Evolutionary conservation across 2,888 invertebrate genomes (phyloP).

Genomic region (Drosophila atripex): DNA sequence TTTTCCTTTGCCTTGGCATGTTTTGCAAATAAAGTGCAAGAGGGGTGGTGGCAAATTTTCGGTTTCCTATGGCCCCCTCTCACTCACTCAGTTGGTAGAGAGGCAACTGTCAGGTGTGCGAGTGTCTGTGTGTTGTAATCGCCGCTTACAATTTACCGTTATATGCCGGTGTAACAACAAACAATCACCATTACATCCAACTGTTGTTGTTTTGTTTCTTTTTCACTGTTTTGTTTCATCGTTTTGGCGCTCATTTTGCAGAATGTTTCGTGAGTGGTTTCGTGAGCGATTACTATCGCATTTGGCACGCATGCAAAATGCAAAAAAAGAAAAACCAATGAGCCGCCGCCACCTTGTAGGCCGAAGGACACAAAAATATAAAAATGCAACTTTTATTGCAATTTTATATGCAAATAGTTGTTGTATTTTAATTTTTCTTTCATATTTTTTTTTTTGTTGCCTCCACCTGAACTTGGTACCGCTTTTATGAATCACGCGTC

Average conservation of each 20-base stretch:
- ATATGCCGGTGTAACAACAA: slow-evolving; percentile 63
- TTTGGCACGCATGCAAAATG: slow-evolving; percentile 62
- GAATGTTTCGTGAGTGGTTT: slow-evolving; percentile 14
- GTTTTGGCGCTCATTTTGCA: slow-evolving; percentile 42
- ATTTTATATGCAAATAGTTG: slow-evolving; percentile 36
- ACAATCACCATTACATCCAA: slow-evolving; percentile 33
- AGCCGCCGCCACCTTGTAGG: no score
- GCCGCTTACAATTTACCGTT: slow-evolving; percentile 68
- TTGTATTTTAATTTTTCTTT: slow-evolving; percentile 18
- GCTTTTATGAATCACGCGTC: slow-evolving; percentile 70
- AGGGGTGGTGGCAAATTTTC: slow-evolving; percentile 48
- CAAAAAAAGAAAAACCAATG: no score
- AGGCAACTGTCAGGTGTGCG: slow-evolving; percentile 25
- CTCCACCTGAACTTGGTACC: slow-evolving; percentile 69
- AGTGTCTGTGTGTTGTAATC: slow-evolving; percentile 63
- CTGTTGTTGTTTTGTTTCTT: slow-evolving; percentile 30
- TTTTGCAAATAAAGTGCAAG: slow-evolving; percentile 70
- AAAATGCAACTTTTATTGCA: slow-evolving; percentile 60
- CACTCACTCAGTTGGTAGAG: slow-evolving; percentile 28
- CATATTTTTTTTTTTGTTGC: slow-evolving; percentile 22
- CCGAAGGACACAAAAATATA: slow-evolving; percentile 11
- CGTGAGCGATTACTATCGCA: slow-evolving; percentile 55
- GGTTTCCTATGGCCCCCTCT: slow-evolving; percentile 65
- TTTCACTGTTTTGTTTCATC: slow-evolving; percentile 25
- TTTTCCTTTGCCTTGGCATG: slow-evolving; percentile 52